Evolutionary conservation across 1,140 invertebrate genomes (phyloP), one percentile per base, ranked within the genome.

Genomic region (Ylistrum balloti): DNA sequence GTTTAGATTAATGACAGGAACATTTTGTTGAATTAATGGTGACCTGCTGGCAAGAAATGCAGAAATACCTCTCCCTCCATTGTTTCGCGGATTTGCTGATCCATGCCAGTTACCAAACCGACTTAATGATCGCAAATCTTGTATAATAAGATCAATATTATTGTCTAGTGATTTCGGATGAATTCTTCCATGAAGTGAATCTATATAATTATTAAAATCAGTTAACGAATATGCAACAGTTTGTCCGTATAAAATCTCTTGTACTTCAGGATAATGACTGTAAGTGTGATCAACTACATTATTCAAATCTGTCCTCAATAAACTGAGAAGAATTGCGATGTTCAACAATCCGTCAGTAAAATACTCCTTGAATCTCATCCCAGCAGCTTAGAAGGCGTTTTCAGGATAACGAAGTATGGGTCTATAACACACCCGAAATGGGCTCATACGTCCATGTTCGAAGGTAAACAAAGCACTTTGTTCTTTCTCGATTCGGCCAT

Each of bases 91-190:
- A 13, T 38, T 20, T 56, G 45, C 2, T 3, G 45, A 11, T 22
- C 45, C 17, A 11, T 90, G 89, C 34, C 56, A 86, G 45, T 56
- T 90, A 33, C 85, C 48, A 85, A 92, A 85, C 17, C 91, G 38
- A 38, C 86, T 92, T 38, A 92, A 85, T 5, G 91, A 92, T 33
- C 89, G 38, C 22, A 92, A 85, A 86, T 92, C 91, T 89, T 89
- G 87, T 22, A 92, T 34, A 9, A 92, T 86, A 17, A 48, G 33
- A 10, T 56, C 28, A 41, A 38, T 35, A 35, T 94, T 92, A 92
- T 90, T 97, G 93, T 98, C 98, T 22, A 98, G 94, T 92, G 97
- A 98, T 94, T 98, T 98, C 0, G 97, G 97, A 93, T 98, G 97
- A 0, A 97, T 96, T 92, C 96, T 97, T 13, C 97, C 96, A 41